Evolutionary conservation across 2,797 vertebrate species (phyloP).

Genomic region (Microcaecilia unicolor): DNA sequence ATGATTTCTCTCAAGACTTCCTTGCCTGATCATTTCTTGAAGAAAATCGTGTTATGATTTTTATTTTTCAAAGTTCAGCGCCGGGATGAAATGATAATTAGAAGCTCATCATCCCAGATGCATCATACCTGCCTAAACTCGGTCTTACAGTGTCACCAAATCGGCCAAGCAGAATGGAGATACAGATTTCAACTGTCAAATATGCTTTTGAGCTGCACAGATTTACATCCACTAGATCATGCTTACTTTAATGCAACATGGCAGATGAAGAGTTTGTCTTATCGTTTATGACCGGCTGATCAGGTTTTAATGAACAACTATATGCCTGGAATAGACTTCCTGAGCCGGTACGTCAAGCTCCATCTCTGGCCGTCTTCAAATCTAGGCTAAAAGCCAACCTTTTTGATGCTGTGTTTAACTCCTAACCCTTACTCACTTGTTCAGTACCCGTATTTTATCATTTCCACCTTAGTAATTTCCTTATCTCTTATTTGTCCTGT

Average conservation of each 20-base stretch:
- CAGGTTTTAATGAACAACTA: background rate
- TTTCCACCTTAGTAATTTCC: too few species aligned
- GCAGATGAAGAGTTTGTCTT: slow-evolving; percentile 9
- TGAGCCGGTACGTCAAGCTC: too few species aligned
- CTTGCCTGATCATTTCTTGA: background rate
- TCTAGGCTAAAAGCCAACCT: too few species aligned
- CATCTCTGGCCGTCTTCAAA: too few species aligned
- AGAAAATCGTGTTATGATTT: background rate
- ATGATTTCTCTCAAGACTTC: slow-evolving; percentile 2
- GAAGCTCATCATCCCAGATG: background rate
- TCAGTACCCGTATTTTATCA: too few species aligned
- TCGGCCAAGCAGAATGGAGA: slow-evolving; percentile 4
- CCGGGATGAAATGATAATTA: background rate
- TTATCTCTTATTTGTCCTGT: too few species aligned
- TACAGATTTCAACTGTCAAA: slow-evolving; percentile 10
- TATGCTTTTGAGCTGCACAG: background rate
- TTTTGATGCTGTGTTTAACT: too few species aligned
- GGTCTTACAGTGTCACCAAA: background rate
- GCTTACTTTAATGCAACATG: slow-evolving; percentile 24
- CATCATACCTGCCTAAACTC: background rate
- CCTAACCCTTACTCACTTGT: too few species aligned
- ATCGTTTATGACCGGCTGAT: slow-evolving; percentile 14
- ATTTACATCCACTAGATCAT: slow-evolving; percentile 15
- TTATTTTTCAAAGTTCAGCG: background rate
- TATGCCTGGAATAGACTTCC: too few species aligned